Evolutionary conservation across 2,797 vertebrate species (phyloP), one percentile per base, ranked within the genome.

Genomic region (Loriculus beryllinus): DNA sequence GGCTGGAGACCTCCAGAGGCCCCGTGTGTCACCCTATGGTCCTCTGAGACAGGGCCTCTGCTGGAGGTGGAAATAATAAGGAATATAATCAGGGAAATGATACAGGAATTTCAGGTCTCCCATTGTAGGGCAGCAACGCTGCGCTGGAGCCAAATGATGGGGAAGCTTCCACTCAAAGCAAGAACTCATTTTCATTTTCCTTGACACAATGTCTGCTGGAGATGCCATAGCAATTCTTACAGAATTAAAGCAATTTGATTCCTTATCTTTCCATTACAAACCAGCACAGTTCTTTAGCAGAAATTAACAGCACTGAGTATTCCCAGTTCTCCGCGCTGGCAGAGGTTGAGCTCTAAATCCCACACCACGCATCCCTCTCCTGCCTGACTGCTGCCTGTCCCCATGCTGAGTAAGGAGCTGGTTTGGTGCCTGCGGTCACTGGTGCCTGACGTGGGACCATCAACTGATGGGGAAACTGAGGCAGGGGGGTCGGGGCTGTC

Each of bases 361-460:
- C 19, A 14, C 3, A 1, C 21, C 1, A 1, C 0, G 0, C 1
- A 1, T 31, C 33, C 25, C 33, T 62, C 6, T 2, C 17, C 67
- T 25, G 12, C 37, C 40, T 13, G 6, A 31, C 17, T 4, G 49
- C 82, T 51, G 48, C 63, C 31, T 35, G 56, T 57, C 57, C 43
- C 51, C 70, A 8, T 1, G 1, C 23, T 0, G 1, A 22, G 11
- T 1, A 0, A n/a, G 68, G 45, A 56, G 16, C 39, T 9, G 22
- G 14, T 29, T 42, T 21, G 54, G n/a, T 1, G 4, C 29, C 29
- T 22, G 49, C 0, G 0, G 33, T n/a, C 33, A 15, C 52, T 1
- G 2, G 3, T 12, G 26, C 29, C 42, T 1, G 5, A 19, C 19
- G 47, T 3, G 8, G n/a, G 47, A 33, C 13, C 11, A 16, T 57